phyloP scores from a whole-genome alignment of 2,797 vertebrate genomes.

The Acrocephalus scirpaceus region DNA sequence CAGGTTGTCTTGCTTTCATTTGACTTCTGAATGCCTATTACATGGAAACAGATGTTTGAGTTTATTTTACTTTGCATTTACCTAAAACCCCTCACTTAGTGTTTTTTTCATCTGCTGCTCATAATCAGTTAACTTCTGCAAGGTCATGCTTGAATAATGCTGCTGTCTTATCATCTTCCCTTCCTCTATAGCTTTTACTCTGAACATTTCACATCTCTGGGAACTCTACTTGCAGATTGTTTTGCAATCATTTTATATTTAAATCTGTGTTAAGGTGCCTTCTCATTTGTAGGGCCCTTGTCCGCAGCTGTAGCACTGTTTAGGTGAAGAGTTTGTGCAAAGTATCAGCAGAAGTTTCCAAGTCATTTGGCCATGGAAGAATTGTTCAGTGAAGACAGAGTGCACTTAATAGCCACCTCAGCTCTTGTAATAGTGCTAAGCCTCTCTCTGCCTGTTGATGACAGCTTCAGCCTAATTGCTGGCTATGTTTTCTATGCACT shows the following conservation, averaged over 20 bases:
- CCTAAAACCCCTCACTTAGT: not conserved
- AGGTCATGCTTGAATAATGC: not conserved
- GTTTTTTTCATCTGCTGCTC: not conserved
- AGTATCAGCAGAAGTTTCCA: not conserved
- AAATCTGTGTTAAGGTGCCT: not conserved
- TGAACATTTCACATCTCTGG: not conserved
- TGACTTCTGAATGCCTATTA: not conserved
- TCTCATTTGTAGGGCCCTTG: not conserved
- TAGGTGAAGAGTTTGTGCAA: not conserved
- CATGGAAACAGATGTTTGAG: not conserved
- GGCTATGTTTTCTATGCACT: slow-evolving; percentile 27
- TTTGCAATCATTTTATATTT: not conserved
- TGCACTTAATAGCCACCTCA: slow-evolving; percentile 54
- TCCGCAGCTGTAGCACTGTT: not conserved
- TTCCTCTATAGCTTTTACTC: not conserved
- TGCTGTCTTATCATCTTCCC: not conserved
- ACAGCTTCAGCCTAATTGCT: slow-evolving; percentile 61
- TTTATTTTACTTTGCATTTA: not conserved
- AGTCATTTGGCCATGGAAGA: not conserved
- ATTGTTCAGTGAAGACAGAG: slow-evolving; percentile 9
- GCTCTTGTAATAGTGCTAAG: slow-evolving; percentile 44
- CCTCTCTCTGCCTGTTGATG: slow-evolving; percentile 51
- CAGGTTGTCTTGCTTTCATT: not conserved
- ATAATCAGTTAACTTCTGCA: not conserved
- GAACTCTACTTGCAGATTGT: not conserved